phyloP scores from a whole-genome alignment of 2,888 invertebrate genomes.

The Unio pictorum region DNA sequence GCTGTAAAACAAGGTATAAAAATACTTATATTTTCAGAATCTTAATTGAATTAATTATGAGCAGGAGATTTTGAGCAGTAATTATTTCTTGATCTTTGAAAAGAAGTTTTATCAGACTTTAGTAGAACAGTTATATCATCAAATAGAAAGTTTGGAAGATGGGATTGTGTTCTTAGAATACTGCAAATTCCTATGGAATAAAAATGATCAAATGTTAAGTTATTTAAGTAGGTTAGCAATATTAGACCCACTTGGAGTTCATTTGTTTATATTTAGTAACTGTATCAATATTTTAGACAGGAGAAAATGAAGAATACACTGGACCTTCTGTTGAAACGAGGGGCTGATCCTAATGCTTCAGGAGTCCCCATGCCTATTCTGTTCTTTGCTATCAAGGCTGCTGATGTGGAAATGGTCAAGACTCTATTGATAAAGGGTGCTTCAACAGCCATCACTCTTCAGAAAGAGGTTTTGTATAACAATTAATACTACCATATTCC shows the following conservation, averaged over 20 bases:
- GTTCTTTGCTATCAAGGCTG: conserved; percentile 70
- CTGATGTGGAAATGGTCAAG: conserved; percentile 69
- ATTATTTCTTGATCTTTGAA: too few species aligned
- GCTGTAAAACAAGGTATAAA: too few species aligned
- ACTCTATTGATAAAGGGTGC: conserved; percentile 66
- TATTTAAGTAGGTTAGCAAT: too few species aligned
- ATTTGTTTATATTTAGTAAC: not conserved
- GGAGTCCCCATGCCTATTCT: conserved; percentile 69
- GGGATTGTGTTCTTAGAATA: too few species aligned
- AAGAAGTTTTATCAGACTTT: too few species aligned
- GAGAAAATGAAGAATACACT: conserved; percentile 66
- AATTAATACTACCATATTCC: too few species aligned
- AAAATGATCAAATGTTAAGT: not conserved
- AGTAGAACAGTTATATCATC: too few species aligned
- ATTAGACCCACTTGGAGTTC: too few species aligned
- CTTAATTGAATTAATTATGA: too few species aligned
- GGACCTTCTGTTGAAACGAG: conserved; percentile 65
- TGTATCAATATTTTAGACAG: conserved; percentile 44
- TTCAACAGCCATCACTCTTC: conserved; percentile 55
- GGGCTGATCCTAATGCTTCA: conserved; percentile 70
- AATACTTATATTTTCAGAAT: too few species aligned
- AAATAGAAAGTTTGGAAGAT: too few species aligned
- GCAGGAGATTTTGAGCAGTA: too few species aligned
- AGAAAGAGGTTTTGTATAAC: conserved; percentile 55
- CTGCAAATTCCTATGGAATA: not conserved